Evolutionary conservation across 1,140 invertebrate species (phyloP).

Genomic region (Branchinecta lindahli): DNA sequence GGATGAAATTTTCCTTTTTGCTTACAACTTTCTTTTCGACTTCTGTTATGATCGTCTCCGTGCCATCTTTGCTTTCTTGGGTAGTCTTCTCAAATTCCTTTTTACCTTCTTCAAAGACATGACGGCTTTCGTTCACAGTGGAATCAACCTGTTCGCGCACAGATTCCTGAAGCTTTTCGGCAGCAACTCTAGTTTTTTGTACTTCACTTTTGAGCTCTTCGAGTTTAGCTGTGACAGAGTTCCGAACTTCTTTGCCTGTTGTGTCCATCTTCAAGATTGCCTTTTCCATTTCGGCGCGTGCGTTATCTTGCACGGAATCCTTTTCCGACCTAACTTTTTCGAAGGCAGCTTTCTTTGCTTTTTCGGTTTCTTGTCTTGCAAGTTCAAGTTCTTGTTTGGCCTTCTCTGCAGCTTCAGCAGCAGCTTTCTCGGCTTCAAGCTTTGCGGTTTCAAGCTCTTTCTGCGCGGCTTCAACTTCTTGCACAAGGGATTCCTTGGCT

Average conservation of each 20-base stretch:
- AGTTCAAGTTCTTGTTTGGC: not conserved
- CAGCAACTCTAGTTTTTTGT: not conserved
- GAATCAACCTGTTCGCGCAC: not conserved
- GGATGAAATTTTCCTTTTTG: not conserved
- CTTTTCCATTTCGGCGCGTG: constrained; percentile 1
- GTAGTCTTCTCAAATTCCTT: not conserved
- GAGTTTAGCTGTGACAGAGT: not conserved
- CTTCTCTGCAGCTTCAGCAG: not conserved
- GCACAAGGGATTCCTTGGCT: not conserved
- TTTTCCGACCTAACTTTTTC: not conserved
- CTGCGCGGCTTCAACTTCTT: not conserved
- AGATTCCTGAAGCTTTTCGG: constrained; percentile 1
- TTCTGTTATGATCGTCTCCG: not conserved
- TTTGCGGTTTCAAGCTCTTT: constrained; percentile 3
- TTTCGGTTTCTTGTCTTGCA: not conserved
- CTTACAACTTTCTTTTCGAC: not conserved
- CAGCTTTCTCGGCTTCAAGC: not conserved
- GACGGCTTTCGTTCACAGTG: not conserved
- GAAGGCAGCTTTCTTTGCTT: not conserved
- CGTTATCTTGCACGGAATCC: not conserved
- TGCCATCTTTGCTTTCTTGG: not conserved
- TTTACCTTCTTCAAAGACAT: constrained; percentile 4
- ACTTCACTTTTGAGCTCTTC: constrained; percentile 6
- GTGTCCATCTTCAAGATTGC: not conserved
- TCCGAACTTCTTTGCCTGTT: not conserved